phyloP scores from a whole-genome alignment of 2,797 vertebrate genomes.

The Silurus lanzhouensis region DNA sequence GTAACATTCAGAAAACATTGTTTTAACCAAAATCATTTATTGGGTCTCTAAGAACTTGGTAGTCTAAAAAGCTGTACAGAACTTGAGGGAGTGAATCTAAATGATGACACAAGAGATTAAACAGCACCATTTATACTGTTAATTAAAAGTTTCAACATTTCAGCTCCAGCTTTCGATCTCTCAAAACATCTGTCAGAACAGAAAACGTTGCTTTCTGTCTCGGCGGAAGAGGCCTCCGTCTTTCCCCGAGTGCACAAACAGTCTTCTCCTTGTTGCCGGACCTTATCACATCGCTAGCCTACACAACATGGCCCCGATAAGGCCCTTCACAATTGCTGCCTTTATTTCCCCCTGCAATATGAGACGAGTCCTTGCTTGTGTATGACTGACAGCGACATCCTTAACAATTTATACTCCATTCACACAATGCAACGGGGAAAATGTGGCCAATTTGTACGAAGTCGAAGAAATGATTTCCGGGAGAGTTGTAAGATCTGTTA shows the following conservation, averaged over 20 bases:
- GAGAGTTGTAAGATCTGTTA: neutral
- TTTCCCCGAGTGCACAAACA: conserved; percentile 53
- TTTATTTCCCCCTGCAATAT: conserved; percentile 62
- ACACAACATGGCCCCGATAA: conserved; percentile 61
- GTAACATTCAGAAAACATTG: neutral
- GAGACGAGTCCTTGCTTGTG: conserved; percentile 50
- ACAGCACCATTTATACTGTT: neutral
- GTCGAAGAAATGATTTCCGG: neutral
- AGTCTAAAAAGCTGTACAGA: neutral
- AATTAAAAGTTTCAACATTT: conserved; percentile 2
- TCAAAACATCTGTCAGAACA: conserved; percentile 1
- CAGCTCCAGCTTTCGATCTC: conserved; percentile 31
- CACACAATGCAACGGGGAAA: conserved; percentile 28
- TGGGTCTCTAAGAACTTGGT: neutral
- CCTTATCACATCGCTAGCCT: conserved; percentile 61
- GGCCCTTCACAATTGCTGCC: conserved; percentile 55
- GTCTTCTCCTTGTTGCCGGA: conserved; percentile 57
- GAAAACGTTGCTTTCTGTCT: conserved; percentile 50
- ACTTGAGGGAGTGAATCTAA: neutral
- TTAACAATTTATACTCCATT: conserved; percentile 58
- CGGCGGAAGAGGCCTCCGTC: conserved; percentile 39
- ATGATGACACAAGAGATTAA: neutral
- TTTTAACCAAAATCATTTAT: neutral
- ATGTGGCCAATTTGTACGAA: conserved; percentile 24
- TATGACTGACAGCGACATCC: conserved; percentile 64